Evolutionary conservation across 2,113 vertebrate genomes (phyloP).

Genomic region (Hemiscyllium ocellatum): DNA sequence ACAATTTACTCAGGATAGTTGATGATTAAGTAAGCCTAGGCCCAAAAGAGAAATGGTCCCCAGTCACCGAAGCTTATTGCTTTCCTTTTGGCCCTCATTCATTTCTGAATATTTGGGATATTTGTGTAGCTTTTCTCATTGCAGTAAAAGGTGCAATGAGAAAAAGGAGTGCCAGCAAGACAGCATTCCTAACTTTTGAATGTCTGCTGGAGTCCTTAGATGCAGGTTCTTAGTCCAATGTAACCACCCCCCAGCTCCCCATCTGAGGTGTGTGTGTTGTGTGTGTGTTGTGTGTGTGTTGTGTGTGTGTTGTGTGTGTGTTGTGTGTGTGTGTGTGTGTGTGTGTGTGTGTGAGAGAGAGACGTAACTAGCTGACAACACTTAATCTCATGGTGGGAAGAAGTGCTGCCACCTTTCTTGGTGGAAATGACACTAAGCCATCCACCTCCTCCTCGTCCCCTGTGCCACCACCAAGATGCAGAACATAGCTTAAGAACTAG

Average conservation of each 20-base stretch:
- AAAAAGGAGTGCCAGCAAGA: neutral
- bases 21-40: neutral
- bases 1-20: neutral
- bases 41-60: neutral
- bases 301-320: no score
- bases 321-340: no score
- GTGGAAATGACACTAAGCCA: neutral
- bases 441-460: neutral
- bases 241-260: no score
- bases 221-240: no score
- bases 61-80: neutral
- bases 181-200: neutral
- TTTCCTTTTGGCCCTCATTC: neutral
- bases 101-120: neutral
- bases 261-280: no score
- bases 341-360: no score
- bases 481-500: no score
- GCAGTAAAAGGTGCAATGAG: neutral
- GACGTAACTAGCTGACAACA: neutral
- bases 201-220: neutral
- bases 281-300: no score
- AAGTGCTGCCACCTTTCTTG: neutral
- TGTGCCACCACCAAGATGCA: no score
- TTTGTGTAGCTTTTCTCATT: neutral
- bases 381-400: neutral